Evolutionary conservation across 2,113 vertebrate genomes (phyloP).

Genomic region (Todiramphus saurophagus): DNA sequence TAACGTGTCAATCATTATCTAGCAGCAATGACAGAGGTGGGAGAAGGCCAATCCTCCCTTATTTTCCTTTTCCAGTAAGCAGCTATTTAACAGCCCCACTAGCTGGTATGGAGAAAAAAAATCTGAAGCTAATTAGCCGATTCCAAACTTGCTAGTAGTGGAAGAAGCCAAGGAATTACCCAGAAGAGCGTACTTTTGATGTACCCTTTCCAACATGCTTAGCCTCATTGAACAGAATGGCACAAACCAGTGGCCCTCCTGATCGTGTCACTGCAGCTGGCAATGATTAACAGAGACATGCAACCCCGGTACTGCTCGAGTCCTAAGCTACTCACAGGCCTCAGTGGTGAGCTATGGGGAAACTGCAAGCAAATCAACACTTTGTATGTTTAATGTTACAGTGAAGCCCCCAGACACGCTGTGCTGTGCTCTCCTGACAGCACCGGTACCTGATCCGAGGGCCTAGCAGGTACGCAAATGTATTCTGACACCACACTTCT

Average conservation of each 20-base stretch:
- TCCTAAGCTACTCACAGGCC: constrained; percentile 77
- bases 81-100: constrained; percentile 76
- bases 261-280: constrained; percentile 81
- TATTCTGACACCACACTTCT: constrained; percentile 87
- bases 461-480: constrained; percentile 76
- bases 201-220: constrained; percentile 72
- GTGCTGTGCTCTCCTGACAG: constrained; percentile 75
- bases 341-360: constrained; percentile 70
- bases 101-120: constrained; percentile 62
- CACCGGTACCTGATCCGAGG: constrained; percentile 72
- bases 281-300: constrained; percentile 82
- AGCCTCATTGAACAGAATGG: constrained; percentile 62
- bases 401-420: constrained; percentile 68
- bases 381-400: constrained; percentile 71
- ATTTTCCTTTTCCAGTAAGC: constrained; percentile 68
- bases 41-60: constrained; percentile 74
- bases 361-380: constrained; percentile 75
- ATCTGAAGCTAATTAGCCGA: constrained; percentile 76
- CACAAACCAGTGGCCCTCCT: constrained; percentile 74
- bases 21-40: constrained; percentile 81
- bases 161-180: constrained; percentile 75
- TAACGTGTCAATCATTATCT: constrained; percentile 80
- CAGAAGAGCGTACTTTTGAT: constrained; percentile 68
- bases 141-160: constrained; percentile 68
- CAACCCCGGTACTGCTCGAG: constrained; percentile 75